Percentiles rank a stretch among this genome's conserved stretches.
Conservation (phyloP, 1,140 invertebrate genomes). For the Batillaria attramentaria region DNA sequence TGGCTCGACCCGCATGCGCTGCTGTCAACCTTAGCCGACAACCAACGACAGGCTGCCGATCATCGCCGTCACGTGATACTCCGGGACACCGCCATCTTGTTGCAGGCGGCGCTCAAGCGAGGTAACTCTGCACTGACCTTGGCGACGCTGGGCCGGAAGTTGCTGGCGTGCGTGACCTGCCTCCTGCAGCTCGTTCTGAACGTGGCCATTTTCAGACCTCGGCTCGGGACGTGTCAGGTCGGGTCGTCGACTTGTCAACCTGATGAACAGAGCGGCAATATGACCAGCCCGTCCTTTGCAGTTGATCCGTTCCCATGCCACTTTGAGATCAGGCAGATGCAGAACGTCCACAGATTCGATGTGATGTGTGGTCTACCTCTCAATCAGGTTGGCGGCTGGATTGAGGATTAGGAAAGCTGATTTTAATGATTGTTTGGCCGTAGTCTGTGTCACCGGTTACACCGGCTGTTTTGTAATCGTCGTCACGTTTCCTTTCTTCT, state of each 20-base stretch:
- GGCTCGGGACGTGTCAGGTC: no score
- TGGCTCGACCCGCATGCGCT: constrained; percentile 22
- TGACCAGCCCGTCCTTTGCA: background rate
- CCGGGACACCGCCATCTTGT: constrained; percentile 8
- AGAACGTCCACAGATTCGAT: background rate
- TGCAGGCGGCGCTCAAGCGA: constrained; percentile 21
- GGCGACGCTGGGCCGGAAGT: background rate
- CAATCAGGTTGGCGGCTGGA: background rate
- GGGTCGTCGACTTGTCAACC: no score
- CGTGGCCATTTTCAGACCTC: background rate
- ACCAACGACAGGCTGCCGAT: background rate
- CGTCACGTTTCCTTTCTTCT: background rate
- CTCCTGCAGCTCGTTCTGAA: constrained; percentile 9
- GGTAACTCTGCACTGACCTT: constrained; percentile 23
- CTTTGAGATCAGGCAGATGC: background rate
- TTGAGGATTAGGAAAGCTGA: no score
- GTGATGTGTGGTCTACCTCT: background rate
- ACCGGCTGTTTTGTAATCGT: background rate
- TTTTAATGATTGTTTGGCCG: no score
- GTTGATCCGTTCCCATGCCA: background rate
- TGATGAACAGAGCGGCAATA: background rate
- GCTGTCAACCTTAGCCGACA: constrained; percentile 16
- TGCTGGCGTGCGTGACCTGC: constrained; percentile 3
- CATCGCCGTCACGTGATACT: constrained; percentile 16
- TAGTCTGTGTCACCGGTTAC: background rate